Conservation (phyloP, 30 jellyfish, hydroid and myxozoan genomes). For the Calvadosia cruxmelitensis region DNA sequence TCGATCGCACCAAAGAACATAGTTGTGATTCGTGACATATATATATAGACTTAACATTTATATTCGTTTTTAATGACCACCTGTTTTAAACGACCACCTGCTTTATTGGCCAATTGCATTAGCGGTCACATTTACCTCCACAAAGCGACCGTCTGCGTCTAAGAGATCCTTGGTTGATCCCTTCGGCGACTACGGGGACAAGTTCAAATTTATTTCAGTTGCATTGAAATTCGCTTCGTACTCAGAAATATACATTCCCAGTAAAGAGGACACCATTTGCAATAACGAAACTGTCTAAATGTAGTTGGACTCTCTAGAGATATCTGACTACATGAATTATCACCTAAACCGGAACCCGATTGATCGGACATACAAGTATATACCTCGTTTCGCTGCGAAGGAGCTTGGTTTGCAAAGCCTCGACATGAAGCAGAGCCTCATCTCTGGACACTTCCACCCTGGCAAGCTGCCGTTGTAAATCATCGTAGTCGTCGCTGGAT, state of each 20-base stretch:
- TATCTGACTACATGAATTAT: not conserved
- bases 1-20: too few relatives aligned
- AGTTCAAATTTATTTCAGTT: too few relatives aligned
- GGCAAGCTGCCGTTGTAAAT: constrained; percentile 47
- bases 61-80: too few relatives aligned
- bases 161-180: too few relatives aligned
- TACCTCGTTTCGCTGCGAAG: constrained; percentile 48
- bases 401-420: constrained; percentile 30
- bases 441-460: constrained; percentile 61
- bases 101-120: too few relatives aligned
- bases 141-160: too few relatives aligned
- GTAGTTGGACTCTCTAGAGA: not conserved
- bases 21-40: too few relatives aligned
- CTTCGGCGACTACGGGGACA: too few relatives aligned
- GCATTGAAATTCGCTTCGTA: too few relatives aligned
- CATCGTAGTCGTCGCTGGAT: constrained; percentile 58
- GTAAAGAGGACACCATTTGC: not conserved
- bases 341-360: not conserved
- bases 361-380: not conserved
- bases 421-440: constrained; percentile 60
- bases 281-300: not conserved
- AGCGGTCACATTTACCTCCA: too few relatives aligned
- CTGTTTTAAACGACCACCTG: too few relatives aligned
- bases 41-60: too few relatives aligned
- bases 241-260: not conserved